phyloP scores from a whole-genome alignment of 2,888 invertebrate species.

The Pandemis corylana region DNA sequence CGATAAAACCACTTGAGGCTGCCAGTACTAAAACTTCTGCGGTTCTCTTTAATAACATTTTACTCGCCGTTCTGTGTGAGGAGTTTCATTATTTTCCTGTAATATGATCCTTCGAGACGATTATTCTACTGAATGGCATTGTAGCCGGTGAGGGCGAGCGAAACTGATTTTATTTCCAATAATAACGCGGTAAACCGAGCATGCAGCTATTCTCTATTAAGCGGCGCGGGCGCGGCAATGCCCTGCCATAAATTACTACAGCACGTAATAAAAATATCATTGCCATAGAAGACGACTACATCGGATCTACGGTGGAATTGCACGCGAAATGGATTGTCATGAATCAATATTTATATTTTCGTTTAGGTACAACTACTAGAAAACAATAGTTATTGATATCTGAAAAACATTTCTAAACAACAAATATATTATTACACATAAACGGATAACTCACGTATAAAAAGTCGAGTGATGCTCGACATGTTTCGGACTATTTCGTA shows the following conservation, averaged over 20 bases:
- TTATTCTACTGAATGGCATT: conserved; percentile 54
- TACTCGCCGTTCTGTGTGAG: conserved; percentile 48
- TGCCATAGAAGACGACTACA: not conserved
- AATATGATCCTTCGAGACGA: conserved; percentile 57
- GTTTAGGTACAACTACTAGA: no score
- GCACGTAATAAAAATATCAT: conserved; percentile 23
- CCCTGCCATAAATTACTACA: conserved; percentile 19
- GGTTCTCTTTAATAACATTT: conserved; percentile 47
- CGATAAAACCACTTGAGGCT: conserved; percentile 44
- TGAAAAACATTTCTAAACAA: not conserved
- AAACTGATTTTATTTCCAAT: conserved; percentile 55
- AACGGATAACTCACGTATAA: no score
- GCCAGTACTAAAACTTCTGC: conserved; percentile 29
- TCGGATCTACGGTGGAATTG: not conserved
- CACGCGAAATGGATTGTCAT: not conserved
- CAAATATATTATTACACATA: no score
- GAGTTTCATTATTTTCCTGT: conserved; percentile 60
- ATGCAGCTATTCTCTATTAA: conserved; percentile 49
- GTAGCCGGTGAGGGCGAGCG: conserved; percentile 54
- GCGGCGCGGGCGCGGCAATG: conserved; percentile 17
- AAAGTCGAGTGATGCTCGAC: no score
- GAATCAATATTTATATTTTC: not conserved
- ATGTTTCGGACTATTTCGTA: no score
- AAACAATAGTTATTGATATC: not conserved
- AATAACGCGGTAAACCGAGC: conserved; percentile 53